Percentiles rank a stretch among this genome's conserved stretches.
phyloP scores from a whole-genome alignment of 2,113 vertebrate species.

The Syngnathus scovelli region DNA sequence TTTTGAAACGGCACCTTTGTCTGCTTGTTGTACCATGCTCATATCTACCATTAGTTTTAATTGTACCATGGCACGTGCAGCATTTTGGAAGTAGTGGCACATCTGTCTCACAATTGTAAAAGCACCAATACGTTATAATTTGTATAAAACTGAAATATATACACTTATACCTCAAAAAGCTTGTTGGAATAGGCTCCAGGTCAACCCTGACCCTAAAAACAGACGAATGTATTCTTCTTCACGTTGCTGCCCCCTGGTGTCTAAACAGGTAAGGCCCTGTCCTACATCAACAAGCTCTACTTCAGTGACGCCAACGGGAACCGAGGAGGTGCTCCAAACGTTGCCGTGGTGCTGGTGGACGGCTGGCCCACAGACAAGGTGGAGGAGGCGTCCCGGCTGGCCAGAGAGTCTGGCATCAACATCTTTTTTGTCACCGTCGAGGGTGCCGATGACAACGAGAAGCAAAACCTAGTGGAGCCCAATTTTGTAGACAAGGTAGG shows the following conservation, averaged over 20 bases:
- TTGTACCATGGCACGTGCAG: background rate
- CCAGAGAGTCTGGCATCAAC: constrained; percentile 95
- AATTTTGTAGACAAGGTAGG: constrained; percentile 95
- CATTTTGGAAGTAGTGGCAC: background rate
- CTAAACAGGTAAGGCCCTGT: constrained; percentile 84
- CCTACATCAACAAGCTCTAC: constrained; percentile 88
- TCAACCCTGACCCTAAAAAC: background rate
- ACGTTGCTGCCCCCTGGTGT: constrained; percentile 55
- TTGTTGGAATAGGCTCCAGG: background rate
- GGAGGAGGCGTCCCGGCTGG: constrained; percentile 86
- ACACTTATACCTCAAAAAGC: background rate
- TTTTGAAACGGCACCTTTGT: background rate
- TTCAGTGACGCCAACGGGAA: constrained; percentile 90
- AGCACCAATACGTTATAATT: background rate
- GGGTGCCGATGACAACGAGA: constrained; percentile 84
- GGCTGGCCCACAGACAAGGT: constrained; percentile 95
- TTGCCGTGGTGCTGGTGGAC: constrained; percentile 88
- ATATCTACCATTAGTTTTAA: background rate
- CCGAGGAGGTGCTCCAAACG: constrained; percentile 84
- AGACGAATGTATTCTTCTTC: constrained; percentile 1
- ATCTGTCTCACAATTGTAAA: background rate
- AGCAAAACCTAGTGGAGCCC: constrained; percentile 78
- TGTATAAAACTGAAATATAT: background rate
- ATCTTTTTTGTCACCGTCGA: constrained; percentile 97
- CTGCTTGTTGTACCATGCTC: background rate